phyloP scores from a whole-genome alignment of 2,888 invertebrate genomes.

The Crematogaster levior region DNA sequence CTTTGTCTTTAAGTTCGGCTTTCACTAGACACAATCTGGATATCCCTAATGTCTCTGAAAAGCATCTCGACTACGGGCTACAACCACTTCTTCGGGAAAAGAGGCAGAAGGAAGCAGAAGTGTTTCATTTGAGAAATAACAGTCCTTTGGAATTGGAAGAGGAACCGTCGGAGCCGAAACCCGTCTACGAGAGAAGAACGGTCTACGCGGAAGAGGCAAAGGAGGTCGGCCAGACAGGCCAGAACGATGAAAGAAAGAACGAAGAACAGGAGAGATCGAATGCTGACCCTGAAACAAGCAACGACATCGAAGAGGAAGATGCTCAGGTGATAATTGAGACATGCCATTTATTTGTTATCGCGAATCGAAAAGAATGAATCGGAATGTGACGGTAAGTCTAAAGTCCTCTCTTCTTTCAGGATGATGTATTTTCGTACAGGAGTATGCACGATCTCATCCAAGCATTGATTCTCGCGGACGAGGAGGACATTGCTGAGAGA shows the following conservation, averaged over 20 bases:
- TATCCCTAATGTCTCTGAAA: background rate
- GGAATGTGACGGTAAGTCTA: background rate
- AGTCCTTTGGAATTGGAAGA: background rate
- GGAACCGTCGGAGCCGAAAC: background rate
- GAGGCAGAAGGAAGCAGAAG: background rate
- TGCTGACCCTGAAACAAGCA: background rate
- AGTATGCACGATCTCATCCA: constrained; percentile 30
- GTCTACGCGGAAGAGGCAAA: background rate
- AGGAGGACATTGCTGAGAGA: constrained; percentile 5
- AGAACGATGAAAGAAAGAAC: background rate
- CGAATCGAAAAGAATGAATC: background rate
- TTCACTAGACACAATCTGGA: background rate
- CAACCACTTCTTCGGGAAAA: constrained; percentile 8
- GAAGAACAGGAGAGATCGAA: background rate
- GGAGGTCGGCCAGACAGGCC: background rate
- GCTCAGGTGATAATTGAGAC: constrained; percentile 10
- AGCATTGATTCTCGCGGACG: constrained; percentile 23
- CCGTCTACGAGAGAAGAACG: background rate
- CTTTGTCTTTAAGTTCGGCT: constrained; percentile 23
- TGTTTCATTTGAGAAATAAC: background rate
- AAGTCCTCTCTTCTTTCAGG: constrained; percentile 1
- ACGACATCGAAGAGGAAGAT: background rate
- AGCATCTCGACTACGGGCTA: background rate
- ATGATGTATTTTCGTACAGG: constrained; percentile 8
- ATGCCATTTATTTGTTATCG: background rate